Evolutionary conservation across 2,797 vertebrate species (phyloP).

Genomic region (Pangasius macronema): DNA sequence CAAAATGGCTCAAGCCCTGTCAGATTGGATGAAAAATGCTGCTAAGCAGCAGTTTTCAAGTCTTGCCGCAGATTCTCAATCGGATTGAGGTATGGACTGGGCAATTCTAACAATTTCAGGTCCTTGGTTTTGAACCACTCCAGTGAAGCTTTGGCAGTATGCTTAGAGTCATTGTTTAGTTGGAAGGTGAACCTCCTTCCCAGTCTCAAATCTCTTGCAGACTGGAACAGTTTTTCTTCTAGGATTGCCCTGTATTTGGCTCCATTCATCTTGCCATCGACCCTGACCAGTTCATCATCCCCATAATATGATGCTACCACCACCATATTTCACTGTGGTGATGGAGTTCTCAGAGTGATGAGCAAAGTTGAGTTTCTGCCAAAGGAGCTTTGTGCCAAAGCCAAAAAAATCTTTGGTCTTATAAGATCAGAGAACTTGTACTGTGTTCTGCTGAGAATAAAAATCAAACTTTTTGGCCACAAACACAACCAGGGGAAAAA

Average conservation of each 20-base stretch:
- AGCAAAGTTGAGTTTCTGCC: neutral
- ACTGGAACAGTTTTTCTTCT: neutral
- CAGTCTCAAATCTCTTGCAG: neutral
- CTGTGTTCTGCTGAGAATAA: neutral
- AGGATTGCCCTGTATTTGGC: neutral
- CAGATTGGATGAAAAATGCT: neutral
- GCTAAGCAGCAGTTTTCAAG: neutral
- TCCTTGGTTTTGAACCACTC: neutral
- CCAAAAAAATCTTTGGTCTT: neutral
- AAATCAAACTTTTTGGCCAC: neutral
- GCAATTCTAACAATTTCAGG: neutral
- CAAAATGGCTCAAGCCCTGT: neutral
- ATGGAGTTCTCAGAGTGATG: neutral
- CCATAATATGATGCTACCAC: neutral
- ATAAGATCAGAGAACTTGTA: neutral
- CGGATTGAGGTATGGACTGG: neutral
- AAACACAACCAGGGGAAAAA: neutral
- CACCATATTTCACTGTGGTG: neutral
- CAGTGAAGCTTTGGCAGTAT: neutral
- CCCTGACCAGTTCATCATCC: neutral
- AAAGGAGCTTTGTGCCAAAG: neutral
- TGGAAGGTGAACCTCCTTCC: neutral
- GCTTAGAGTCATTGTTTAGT: neutral
- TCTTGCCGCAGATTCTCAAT: neutral
- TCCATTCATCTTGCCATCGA: neutral